Conservation (phyloP, 2,797 vertebrate genomes). For the Cuculus canorus region DNA sequence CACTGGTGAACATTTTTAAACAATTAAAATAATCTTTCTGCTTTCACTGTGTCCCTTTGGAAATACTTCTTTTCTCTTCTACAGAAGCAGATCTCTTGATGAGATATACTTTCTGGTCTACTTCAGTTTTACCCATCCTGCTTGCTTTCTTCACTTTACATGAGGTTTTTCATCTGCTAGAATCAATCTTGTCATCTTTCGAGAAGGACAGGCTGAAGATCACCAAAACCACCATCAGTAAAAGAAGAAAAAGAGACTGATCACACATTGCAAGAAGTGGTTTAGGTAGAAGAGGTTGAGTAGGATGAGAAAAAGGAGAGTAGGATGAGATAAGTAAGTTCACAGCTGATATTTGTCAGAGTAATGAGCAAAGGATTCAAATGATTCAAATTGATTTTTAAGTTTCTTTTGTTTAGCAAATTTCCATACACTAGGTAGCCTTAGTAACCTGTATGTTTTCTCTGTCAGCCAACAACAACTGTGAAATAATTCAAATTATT, state of each 20-base stretch:
- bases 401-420: neutral
- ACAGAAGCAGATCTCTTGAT: neutral
- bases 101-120: neutral
- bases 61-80: neutral
- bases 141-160: neutral
- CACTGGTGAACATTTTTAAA: neutral
- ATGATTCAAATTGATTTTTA: neutral
- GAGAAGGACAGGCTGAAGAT: neutral
- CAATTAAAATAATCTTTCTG: neutral
- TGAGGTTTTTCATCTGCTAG: neutral
- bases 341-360: slow-evolving; percentile 1
- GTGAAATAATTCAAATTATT: neutral
- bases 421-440: neutral
- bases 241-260: neutral
- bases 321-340: neutral
- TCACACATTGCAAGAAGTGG: neutral
- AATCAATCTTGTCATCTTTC: neutral
- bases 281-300: neutral
- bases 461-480: neutral
- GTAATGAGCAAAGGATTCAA: neutral
- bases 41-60: neutral
- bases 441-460: neutral
- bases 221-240: neutral
- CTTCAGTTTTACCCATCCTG: neutral
- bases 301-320: neutral